Conservation (phyloP, 2,113 vertebrate genomes). For the Diadophis punctatus region DNA sequence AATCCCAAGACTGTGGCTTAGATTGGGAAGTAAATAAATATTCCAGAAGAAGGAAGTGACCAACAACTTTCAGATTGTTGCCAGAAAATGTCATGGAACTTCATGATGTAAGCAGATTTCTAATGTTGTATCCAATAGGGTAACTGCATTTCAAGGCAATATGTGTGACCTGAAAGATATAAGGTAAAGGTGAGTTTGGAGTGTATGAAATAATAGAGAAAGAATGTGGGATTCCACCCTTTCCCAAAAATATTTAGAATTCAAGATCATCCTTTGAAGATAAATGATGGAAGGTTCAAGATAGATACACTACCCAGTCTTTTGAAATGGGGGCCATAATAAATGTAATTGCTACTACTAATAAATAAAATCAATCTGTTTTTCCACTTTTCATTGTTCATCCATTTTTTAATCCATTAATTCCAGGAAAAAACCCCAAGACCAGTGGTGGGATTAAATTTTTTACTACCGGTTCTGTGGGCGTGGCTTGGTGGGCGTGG, state of each 20-base stretch:
- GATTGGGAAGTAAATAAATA: background rate
- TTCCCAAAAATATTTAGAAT: background rate
- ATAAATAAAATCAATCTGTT: background rate
- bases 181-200: too few relatives aligned
- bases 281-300: background rate
- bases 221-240: background rate
- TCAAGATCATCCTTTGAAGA: background rate
- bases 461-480: too few relatives aligned
- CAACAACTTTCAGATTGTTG: background rate
- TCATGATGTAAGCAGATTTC: background rate
- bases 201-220: background rate
- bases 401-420: too few relatives aligned
- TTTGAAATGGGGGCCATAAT: background rate
- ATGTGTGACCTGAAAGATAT: too few relatives aligned
- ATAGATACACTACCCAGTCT: too few relatives aligned
- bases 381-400: background rate
- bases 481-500: too few relatives aligned
- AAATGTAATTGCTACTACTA: background rate
- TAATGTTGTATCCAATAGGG: background rate
- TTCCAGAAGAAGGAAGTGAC: background rate
- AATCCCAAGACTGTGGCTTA: background rate
- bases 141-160: background rate
- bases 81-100: background rate
- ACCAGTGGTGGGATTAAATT: too few relatives aligned
- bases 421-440: too few relatives aligned